Base-by-base conservation (phyloP, 1,140 invertebrate species). In the Bombyx mandarina region DNA sequence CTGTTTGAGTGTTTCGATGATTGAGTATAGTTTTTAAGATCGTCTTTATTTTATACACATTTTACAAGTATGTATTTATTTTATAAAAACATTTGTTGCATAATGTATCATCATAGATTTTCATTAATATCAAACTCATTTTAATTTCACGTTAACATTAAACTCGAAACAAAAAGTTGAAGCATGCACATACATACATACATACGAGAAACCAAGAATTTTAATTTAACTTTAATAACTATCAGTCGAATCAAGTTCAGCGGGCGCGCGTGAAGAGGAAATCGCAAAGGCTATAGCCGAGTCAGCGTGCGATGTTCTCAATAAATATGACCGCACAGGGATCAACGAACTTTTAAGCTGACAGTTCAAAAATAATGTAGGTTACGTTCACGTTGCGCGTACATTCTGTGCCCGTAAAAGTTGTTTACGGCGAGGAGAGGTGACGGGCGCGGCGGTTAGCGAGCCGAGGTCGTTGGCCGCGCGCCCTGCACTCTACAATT, bases 331-430 rank as follows among this genome's bases (percentile, higher is more conserved):
- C 74, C 69, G 72, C 66, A 63, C 57, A 66, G 74, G 69, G 82
- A 71, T 79, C 82, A 81, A 78, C 71, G 83, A 84, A 78, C 84
- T 79, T 76, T 71, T 71, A 66, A 77, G 77, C 84, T 81, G 82
- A 85, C 84, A 84, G 82, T 87, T 87, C 79, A 82, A 85, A 85
- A 85, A 79, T 84, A 77, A 87, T 84, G 82, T 85, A 70, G 84
- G 84, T 85, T 85, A 87, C 82, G 84, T 79, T 85, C 81, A 79
- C 73, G 77, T 82, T 74, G 82, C 79, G 79, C 75, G 77, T 83
- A 84, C 78, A 79, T 78, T 79, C 71, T 75, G 77, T 76, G 78
- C 72, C 77, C 79, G 80, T 84, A 84, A 80, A 81, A 82, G 79
- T 77, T 82, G 71, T 78, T 75, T 82, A 81, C 74, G 69, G 72